Evolutionary conservation across 1,140 invertebrate species (phyloP), one percentile per base, ranked within the genome.

Genomic region (Drosophila orosa): DNA sequence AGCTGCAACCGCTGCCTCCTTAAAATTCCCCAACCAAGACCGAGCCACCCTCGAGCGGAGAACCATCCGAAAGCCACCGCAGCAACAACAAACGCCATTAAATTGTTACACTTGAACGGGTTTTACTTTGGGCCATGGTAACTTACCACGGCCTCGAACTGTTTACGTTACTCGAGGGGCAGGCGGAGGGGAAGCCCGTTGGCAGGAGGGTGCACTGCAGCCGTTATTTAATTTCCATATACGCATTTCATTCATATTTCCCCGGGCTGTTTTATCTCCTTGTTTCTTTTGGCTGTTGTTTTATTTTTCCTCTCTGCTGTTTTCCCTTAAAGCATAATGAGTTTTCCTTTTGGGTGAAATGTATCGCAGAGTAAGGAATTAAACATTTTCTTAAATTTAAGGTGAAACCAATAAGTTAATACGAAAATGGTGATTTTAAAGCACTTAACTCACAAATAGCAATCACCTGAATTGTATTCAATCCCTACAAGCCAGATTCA

Each of bases 21-120:
- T 71, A 62, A 62, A 58, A 58, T 31, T 50, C 35, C 35, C 58
- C 50, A 31, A 9, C 31, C 48, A 13, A 54, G 31, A 12, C 35
- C 12, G 1, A 45, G 29, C 33, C 40, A 44, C 37, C 71, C 55
- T 50, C 29, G 17, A 35, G 15, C n/a, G 17, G 47, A 47, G 31
- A 33, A 33, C 60, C 47, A 56, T 22, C 15, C 22, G 6, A 10
- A 22, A 40, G 59, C 42, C 44, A 29, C 45, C 45, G 58, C 66
- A 69, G 65, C 75, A 79, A 78, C 74, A 86, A 81, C 62, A 85
- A 87, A 35, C 77, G 86, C 86, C 87, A 90, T 90, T 90, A 90
- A 90, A 90, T 86, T 90, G 82, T 90, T 90, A 90, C 86, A 90
- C 86, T 90, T 83, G 86, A 90, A 83, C 85, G 86, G 87, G 76